Base-by-base conservation (phyloP, 2,797 vertebrate species). In the Toxotes lorentzi region DNA sequence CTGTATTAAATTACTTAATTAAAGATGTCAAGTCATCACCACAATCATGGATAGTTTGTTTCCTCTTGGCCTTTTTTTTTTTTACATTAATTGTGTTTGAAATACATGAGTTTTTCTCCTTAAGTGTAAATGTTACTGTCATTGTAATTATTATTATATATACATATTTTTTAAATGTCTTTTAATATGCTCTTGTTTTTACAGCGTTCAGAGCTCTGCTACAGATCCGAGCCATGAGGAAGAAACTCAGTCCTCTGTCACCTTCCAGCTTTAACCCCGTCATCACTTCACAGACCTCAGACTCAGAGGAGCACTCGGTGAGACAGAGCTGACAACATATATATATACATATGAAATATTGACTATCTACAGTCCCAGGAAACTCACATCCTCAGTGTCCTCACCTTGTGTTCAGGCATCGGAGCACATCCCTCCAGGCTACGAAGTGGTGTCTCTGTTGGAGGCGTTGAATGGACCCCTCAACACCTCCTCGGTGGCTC, bases 201-300 rank as follows among this genome's bases (percentile, higher is more conserved):
- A 0, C 10, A 97, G 98, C 98, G 9, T 99, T 99, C 92, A 95
- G 98, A 90, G 98, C 98, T 63, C 94, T 99, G 92, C 97, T 99
- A 74, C 98, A 99, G 91, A 99, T 99, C 89, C 95, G 98, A 89
- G 98, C 98, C 58, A 98, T 99, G 97, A 97, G 97, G 92, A 99
- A 98, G 83, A 99, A 98, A 69, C 79, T 97, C 88, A 97, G 97
- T 60, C 97, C 98, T 1, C 92, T 98, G 76, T 96, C 98, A 0
- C 97, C 98, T 2, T 87, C 95, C 78, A 95, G 93, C 92, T 98
- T 97, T 88, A 99, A 98, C 92, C 97, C 98, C 27, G 96, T 99
- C 94, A 97, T 99, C 59, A 96, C 97, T 1, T 97, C 97, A 0
- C 98, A 99, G 93, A 97, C 96, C 0, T 98, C 98, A 0, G 98